Evolutionary conservation across 2,888 invertebrate species (phyloP).

Genomic region (Cetonia aurata): DNA sequence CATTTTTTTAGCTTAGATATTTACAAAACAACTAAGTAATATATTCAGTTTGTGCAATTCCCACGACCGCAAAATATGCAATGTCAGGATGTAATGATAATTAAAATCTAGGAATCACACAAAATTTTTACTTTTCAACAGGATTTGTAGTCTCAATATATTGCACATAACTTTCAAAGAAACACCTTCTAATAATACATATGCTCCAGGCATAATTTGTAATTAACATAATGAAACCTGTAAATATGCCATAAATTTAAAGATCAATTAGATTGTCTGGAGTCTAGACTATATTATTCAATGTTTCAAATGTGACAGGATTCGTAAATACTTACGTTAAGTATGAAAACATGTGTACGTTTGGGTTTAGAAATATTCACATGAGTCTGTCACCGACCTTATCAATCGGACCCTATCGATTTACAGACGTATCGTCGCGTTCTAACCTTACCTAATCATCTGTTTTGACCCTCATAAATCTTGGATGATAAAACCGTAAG

Average conservation of each 20-base stretch:
- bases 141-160: too few relatives aligned
- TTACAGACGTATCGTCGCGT: conserved; percentile 16
- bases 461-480: conserved; percentile 35
- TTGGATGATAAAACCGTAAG: conserved; percentile 21
- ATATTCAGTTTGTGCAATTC: too few relatives aligned
- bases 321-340: conserved; percentile 20
- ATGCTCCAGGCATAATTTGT: too few relatives aligned
- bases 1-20: too few relatives aligned
- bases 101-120: too few relatives aligned
- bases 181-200: too few relatives aligned
- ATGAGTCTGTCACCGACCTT: conserved; percentile 17
- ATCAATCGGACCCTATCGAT: conserved; percentile 23
- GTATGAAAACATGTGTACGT: conserved; percentile 2
- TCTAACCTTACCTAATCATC: conserved; percentile 34
- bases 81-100: too few relatives aligned
- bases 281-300: conserved; percentile 17
- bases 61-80: too few relatives aligned
- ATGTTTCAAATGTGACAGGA: not conserved
- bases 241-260: not conserved
- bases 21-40: too few relatives aligned
- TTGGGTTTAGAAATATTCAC: conserved; percentile 17
- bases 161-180: too few relatives aligned
- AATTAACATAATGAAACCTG: not conserved
- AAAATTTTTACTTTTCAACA: too few relatives aligned
- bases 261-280: not conserved